Evolutionary conservation across 2,888 invertebrate genomes (phyloP).

Genomic region (Scrobipalpa costella): DNA sequence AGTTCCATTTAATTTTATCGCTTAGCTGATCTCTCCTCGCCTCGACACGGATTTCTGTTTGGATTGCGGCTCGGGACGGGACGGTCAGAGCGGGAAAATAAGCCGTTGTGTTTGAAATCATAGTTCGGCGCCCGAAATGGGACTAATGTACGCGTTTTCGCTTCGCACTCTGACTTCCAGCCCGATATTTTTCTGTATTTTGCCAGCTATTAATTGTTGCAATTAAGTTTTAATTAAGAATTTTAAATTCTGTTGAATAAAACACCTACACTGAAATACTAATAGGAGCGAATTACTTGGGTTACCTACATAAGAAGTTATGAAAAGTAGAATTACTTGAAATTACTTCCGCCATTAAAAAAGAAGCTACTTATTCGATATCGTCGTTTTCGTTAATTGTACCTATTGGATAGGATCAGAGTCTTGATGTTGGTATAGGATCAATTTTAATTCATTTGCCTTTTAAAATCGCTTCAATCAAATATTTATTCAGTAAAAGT

Average conservation of each 20-base stretch:
- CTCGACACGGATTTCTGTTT: conserved; percentile 22
- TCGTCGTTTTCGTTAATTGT: too few relatives aligned
- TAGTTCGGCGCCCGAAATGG: not conserved
- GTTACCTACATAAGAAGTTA: too few relatives aligned
- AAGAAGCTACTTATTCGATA: too few relatives aligned
- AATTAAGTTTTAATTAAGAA: too few relatives aligned
- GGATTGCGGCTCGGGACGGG: conserved; percentile 5
- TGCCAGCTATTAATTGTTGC: too few relatives aligned
- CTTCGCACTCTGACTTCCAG: too few relatives aligned
- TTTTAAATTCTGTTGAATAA: too few relatives aligned
- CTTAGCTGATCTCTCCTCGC: conserved; percentile 10
- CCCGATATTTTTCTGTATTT: too few relatives aligned
- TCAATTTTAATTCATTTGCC: conserved; percentile 3
- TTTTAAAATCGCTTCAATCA: not conserved
- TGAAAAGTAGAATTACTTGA: too few relatives aligned
- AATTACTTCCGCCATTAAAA: not conserved
- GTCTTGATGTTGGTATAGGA: not conserved
- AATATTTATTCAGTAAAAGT: not conserved
- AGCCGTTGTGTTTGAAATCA: not conserved
- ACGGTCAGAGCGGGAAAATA: not conserved
- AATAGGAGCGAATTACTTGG: too few relatives aligned
- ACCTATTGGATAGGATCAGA: conserved; percentile 1
- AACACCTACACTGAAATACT: too few relatives aligned
- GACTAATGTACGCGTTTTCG: not conserved
- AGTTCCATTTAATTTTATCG: conserved; percentile 19